These are phyloP conservation scores for Monodelphis domestica DNA, from an alignment of 2,797 vertebrate species.

Conservation along the genomic window DNA sequence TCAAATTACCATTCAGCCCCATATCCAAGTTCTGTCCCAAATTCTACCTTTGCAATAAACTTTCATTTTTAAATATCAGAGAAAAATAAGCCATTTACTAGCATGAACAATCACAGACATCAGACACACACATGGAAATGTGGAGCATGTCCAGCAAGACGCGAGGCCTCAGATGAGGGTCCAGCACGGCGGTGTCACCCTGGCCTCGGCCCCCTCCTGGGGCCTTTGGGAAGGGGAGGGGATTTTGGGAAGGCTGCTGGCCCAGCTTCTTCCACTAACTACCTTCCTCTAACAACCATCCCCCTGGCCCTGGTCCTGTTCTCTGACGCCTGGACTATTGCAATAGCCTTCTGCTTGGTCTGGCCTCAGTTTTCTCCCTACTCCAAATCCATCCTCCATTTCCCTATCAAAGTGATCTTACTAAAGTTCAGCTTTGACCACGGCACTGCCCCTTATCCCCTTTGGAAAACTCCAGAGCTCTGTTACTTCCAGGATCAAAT, in stretches of 20 bases:
- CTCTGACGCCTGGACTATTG: neutral
- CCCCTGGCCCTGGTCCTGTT: neutral
- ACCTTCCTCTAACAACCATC: neutral
- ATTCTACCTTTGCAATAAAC: neutral
- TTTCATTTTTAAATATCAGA: constrained; percentile 78
- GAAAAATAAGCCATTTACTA: constrained; percentile 87
- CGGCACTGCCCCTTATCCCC: no score
- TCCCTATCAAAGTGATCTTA: neutral
- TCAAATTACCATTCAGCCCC: neutral
- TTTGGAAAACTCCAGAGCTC: neutral
- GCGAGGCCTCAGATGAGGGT: neutral
- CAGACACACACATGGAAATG: neutral
- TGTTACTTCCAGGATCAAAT: neutral
- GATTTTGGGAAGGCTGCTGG: neutral
- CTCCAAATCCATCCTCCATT: neutral
- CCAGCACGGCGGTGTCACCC: fast-evolving
- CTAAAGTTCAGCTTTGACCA: no score
- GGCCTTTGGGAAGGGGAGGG: neutral
- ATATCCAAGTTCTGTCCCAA: neutral
- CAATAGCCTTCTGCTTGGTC: neutral
- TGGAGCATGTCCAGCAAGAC: constrained; percentile 62
- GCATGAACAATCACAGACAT: constrained; percentile 67
- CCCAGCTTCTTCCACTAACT: constrained; percentile 31
- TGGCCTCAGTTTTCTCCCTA: neutral
- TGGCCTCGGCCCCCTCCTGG: neutral